A percentile compares a stretch with the other conserved stretches of the same genome.
Conservation (phyloP, 2,888 invertebrate species). For the Congeria kusceri region DNA sequence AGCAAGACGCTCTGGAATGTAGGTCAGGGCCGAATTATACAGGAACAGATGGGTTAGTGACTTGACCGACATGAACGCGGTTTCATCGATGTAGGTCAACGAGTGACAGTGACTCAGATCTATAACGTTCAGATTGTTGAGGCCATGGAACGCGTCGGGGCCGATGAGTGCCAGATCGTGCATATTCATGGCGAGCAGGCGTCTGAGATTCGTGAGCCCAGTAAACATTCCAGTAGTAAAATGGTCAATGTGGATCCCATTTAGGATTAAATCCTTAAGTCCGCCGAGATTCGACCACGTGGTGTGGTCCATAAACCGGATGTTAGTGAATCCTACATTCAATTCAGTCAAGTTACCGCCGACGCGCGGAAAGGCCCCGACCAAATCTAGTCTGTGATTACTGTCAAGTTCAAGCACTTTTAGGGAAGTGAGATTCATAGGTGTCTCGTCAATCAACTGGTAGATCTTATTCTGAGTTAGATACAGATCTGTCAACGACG, state of each 20-base stretch:
- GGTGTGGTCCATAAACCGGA: background rate
- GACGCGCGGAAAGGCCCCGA: constrained; percentile 43
- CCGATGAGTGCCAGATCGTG: constrained; percentile 31
- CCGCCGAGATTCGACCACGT: constrained; percentile 34
- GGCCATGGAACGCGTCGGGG: constrained; percentile 34
- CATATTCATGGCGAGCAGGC: constrained; percentile 26
- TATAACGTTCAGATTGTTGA: constrained; percentile 12
- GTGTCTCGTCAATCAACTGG: constrained; percentile 15
- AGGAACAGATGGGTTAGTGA: constrained; percentile 21
- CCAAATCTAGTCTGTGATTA: constrained; percentile 21
- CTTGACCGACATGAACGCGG: constrained; percentile 32
- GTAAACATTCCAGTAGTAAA: constrained; percentile 41
- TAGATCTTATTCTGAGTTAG: constrained; percentile 35
- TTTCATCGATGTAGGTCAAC: constrained; percentile 27
- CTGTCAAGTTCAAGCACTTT: constrained; percentile 41
- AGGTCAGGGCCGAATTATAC: constrained; percentile 16
- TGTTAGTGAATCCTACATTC: constrained; percentile 37
- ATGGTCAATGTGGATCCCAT: constrained; percentile 17
- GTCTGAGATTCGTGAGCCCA: constrained; percentile 25
- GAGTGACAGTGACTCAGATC: constrained; percentile 29
- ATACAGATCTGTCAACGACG: constrained; percentile 4
- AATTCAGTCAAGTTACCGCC: constrained; percentile 27
- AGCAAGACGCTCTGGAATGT: constrained; percentile 36
- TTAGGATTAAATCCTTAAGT: constrained; percentile 18
- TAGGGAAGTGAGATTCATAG: constrained; percentile 22